Evolutionary conservation across 2,888 invertebrate genomes (phyloP).

Genomic region (Dynastes tityus): DNA sequence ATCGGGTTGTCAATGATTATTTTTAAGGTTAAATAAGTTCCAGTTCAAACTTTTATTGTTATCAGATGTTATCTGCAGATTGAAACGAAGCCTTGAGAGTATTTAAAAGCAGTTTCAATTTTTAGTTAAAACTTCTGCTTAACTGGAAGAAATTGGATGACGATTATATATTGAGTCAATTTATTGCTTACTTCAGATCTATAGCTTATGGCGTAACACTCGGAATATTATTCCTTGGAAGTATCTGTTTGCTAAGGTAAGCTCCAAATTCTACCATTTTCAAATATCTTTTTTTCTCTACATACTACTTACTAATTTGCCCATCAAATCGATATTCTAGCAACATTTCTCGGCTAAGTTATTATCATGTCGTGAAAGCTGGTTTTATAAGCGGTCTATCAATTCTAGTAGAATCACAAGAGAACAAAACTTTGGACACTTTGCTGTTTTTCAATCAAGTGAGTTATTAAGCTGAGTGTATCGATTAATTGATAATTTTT

Average conservation of each 20-base stretch:
- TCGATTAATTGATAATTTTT: not conserved
- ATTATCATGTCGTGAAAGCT: constrained; percentile 56
- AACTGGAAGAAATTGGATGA: constrained; percentile 72
- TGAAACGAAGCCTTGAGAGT: too few species aligned
- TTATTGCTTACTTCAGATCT: constrained; percentile 72
- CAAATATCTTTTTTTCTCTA: not conserved
- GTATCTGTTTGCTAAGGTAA: constrained; percentile 74
- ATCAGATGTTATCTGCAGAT: too few species aligned
- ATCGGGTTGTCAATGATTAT: too few species aligned
- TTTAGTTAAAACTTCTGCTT: constrained; percentile 73
- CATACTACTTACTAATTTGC: not conserved
- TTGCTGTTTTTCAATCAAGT: constrained; percentile 63
- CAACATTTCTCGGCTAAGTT: constrained; percentile 58
- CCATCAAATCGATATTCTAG: constrained; percentile 49
- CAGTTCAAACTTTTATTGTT: too few species aligned
- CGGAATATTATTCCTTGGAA: constrained; percentile 71
- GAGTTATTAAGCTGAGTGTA: constrained; percentile 41
- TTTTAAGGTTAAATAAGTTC: too few species aligned
- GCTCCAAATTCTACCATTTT: constrained; percentile 40
- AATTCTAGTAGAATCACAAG: constrained; percentile 60
- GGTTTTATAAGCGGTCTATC: constrained; percentile 61
- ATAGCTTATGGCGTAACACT: constrained; percentile 73
- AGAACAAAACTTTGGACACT: constrained; percentile 60
- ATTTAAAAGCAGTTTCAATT: not conserved
- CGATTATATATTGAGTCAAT: constrained; percentile 71